Conservation (phyloP, 2,888 invertebrate species). For the Thereva unica region DNA sequence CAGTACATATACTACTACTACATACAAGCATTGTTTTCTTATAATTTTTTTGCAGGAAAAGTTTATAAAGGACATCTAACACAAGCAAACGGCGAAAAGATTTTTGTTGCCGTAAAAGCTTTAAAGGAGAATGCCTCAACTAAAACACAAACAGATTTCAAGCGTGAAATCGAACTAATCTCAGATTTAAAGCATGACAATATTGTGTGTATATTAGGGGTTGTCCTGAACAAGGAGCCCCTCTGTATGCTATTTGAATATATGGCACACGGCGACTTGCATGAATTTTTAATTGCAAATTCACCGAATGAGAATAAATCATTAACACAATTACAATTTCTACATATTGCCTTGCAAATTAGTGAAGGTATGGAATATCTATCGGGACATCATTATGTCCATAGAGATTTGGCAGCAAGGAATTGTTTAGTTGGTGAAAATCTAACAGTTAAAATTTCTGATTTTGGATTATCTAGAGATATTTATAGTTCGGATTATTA, state of each 20-base stretch:
- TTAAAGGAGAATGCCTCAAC: constrained; percentile 90
- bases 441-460: constrained; percentile 93
- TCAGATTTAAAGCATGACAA: constrained; percentile 94
- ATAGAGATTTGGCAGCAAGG: constrained; percentile 93
- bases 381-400: constrained; percentile 92
- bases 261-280: constrained; percentile 95
- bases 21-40: no score
- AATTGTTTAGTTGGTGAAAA: constrained; percentile 96
- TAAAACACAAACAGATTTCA: constrained; percentile 90
- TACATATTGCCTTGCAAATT: constrained; percentile 90
- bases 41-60: constrained; percentile 62
- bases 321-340: constrained; percentile 81
- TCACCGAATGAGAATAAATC: constrained; percentile 83
- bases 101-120: constrained; percentile 91
- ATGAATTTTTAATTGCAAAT: constrained; percentile 90
- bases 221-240: constrained; percentile 85
- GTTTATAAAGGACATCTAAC: constrained; percentile 92
- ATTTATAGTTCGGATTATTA: constrained; percentile 94
- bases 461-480: constrained; percentile 92
- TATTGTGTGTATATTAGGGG: constrained; percentile 92
- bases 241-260: constrained; percentile 97
- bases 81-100: constrained; percentile 67
- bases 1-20: no score
- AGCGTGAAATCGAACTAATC: constrained; percentile 91
- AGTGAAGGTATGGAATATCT: constrained; percentile 82